Conservation (phyloP, 1,140 invertebrate genomes). For the Asbolus verrucosus region DNA sequence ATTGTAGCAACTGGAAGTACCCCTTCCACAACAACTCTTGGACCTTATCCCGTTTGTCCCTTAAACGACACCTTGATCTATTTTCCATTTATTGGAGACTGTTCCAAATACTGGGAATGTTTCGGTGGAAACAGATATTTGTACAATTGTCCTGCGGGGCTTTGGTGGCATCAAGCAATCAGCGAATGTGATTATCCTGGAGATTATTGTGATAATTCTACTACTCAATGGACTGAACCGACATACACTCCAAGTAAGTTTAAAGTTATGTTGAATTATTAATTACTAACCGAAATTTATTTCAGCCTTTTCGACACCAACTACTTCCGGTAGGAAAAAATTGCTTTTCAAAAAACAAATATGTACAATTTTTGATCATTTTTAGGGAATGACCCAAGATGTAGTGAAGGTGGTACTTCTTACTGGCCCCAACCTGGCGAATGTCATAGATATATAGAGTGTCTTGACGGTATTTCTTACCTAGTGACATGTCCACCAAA, state of each 20-base stretch:
- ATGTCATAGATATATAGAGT: slow-evolving; percentile 20
- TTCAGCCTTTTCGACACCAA: not conserved
- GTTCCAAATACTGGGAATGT: slow-evolving; percentile 34
- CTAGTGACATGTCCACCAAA: not conserved
- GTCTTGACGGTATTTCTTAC: not conserved
- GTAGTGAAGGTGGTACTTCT: not conserved
- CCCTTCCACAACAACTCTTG: not conserved
- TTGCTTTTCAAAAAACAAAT: no score
- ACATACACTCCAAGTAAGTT: no score
- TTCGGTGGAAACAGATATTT: not conserved
- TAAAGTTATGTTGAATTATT: no score
- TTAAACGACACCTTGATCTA: not conserved
- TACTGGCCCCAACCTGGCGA: not conserved
- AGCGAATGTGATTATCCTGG: slow-evolving; percentile 29
- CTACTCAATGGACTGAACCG: not conserved
- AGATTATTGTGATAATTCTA: slow-evolving; percentile 4
- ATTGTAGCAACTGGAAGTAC: no score
- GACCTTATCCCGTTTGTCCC: not conserved
- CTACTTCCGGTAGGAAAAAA: not conserved
- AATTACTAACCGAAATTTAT: no score
- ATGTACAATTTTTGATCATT: no score
- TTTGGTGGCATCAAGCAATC: slow-evolving; percentile 30
- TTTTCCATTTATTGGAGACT: slow-evolving; percentile 3
- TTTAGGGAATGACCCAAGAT: slow-evolving; percentile 1
- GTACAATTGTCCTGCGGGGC: not conserved